A percentile compares a stretch with the other conserved stretches of the same genome.
phyloP scores from a whole-genome alignment of 2,797 vertebrate genomes.

The Brachyalestes nurse region DNA sequence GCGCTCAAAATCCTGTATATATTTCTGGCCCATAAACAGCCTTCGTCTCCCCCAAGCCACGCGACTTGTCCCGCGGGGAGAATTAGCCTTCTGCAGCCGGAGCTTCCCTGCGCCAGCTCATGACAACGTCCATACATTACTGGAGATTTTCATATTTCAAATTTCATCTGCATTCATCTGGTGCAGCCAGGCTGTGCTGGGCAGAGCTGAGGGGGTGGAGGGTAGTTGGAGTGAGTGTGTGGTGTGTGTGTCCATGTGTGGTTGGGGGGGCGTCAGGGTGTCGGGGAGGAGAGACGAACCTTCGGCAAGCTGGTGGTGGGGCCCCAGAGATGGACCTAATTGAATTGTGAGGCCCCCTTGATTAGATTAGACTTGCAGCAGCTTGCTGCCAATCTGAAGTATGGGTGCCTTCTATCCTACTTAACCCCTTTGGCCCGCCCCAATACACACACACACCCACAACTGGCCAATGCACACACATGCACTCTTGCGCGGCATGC shows the following conservation, averaged over 20 bases:
- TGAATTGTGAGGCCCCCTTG: slow-evolving; percentile 92
- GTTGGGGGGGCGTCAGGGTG: slow-evolving; percentile 69
- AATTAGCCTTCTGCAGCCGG: slow-evolving; percentile 86
- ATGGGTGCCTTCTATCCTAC: slow-evolving; percentile 99
- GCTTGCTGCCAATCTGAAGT: slow-evolving; percentile 99
- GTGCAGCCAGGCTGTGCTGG: slow-evolving; percentile 74
- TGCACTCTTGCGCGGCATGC: slow-evolving; percentile 53
- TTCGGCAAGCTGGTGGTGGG: slow-evolving; percentile 88
- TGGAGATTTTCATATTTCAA: slow-evolving; percentile 99
- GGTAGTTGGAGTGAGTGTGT: not conserved
- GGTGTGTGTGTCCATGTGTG: slow-evolving; percentile 14
- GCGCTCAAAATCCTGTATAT: slow-evolving; percentile 36
- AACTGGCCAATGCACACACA: slow-evolving; percentile 53
- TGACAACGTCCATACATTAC: slow-evolving; percentile 99
- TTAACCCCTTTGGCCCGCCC: slow-evolving; percentile 99
- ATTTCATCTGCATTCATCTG: slow-evolving; percentile 99
- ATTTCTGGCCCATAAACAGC: slow-evolving; percentile 56
- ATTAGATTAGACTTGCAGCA: slow-evolving; percentile 99
- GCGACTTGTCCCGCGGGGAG: slow-evolving; percentile 82
- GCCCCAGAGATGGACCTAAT: slow-evolving; percentile 98
- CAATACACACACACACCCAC: slow-evolving; percentile 61
- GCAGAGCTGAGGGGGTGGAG: slow-evolving; percentile 21
- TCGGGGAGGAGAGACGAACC: slow-evolving; percentile 81
- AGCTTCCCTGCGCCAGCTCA: slow-evolving; percentile 78
- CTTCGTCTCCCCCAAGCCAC: slow-evolving; percentile 75